Evolutionary conservation across 37 sponge, comb jelly and placozoan species (phyloP).

Genomic region (Mnemiopsis leidyi): DNA sequence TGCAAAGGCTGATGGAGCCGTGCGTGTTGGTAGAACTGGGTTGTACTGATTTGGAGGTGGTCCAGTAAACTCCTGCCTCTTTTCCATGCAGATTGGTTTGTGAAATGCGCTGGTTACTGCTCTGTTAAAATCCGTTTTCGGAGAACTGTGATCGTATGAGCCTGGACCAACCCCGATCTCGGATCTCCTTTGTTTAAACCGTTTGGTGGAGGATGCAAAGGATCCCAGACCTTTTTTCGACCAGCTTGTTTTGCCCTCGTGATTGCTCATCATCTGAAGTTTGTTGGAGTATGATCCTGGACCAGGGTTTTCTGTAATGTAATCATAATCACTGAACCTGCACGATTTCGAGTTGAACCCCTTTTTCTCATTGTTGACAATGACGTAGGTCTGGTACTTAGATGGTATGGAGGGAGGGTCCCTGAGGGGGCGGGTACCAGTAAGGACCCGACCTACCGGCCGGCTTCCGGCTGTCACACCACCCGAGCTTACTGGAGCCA

Average conservation of each 20-base stretch:
- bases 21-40: background rate
- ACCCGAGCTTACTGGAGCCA: background rate
- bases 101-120: slow-evolving; percentile 50
- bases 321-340: slow-evolving; percentile 71
- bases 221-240: slow-evolving; percentile 64
- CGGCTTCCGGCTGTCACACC: background rate
- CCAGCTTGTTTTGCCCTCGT: slow-evolving; percentile 24
- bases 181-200: background rate
- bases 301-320: slow-evolving; percentile 62
- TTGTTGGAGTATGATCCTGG: slow-evolving; percentile 31
- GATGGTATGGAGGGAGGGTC: slow-evolving; percentile 83
- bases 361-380: slow-evolving; percentile 71
- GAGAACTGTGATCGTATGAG: slow-evolving; percentile 27
- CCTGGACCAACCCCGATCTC: slow-evolving; percentile 33
- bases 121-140: slow-evolving; percentile 34
- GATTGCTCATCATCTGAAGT: background rate
- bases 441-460: background rate
- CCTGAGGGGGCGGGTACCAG: slow-evolving; percentile 39
- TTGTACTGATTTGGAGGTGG: slow-evolving; percentile 62
- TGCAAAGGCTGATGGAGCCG: slow-evolving; percentile 12
- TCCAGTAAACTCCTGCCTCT: background rate
- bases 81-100: slow-evolving; percentile 13
- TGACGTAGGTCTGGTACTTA: slow-evolving; percentile 81
- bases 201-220: slow-evolving; percentile 57
- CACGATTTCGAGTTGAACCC: slow-evolving; percentile 79